A percentile compares a stretch with the other conserved stretches of the same genome.
phyloP scores from a whole-genome alignment of 2,113 vertebrate species.

The Choloepus hoffmanni region DNA sequence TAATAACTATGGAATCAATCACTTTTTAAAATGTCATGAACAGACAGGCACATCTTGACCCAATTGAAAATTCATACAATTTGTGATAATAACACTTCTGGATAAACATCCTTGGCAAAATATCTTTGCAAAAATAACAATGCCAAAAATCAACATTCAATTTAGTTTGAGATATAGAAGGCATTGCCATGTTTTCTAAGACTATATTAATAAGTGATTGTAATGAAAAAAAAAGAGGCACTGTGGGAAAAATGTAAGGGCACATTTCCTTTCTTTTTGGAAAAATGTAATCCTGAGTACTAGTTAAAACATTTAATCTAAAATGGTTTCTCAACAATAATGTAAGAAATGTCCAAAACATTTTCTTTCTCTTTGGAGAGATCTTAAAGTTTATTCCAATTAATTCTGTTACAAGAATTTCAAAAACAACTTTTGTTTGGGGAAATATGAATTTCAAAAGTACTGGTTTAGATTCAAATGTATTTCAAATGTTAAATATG shows the following conservation, averaged over 20 bases:
- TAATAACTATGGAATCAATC: background rate
- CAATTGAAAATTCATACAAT: background rate
- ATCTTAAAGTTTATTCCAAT: slow-evolving; percentile 14
- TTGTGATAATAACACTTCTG: background rate
- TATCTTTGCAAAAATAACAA: background rate
- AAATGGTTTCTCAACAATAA: background rate
- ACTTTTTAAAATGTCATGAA: background rate
- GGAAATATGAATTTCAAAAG: background rate
- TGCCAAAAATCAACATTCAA: background rate
- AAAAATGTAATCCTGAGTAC: background rate
- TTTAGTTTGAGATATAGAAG: background rate
- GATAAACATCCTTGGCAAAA: background rate
- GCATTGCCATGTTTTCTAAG: background rate
- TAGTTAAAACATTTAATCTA: background rate
- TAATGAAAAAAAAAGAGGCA: background rate
- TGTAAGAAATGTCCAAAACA: background rate
- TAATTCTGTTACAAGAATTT: background rate
- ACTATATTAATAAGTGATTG: background rate
- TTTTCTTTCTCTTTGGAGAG: background rate
- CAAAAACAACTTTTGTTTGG: background rate
- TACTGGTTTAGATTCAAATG: background rate
- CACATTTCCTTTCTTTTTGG: background rate
- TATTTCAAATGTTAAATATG: background rate
- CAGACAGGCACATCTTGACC: background rate
- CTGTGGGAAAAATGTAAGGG: background rate